Base-by-base conservation (phyloP, 2,888 invertebrate genomes). In the Ophraella communa region DNA sequence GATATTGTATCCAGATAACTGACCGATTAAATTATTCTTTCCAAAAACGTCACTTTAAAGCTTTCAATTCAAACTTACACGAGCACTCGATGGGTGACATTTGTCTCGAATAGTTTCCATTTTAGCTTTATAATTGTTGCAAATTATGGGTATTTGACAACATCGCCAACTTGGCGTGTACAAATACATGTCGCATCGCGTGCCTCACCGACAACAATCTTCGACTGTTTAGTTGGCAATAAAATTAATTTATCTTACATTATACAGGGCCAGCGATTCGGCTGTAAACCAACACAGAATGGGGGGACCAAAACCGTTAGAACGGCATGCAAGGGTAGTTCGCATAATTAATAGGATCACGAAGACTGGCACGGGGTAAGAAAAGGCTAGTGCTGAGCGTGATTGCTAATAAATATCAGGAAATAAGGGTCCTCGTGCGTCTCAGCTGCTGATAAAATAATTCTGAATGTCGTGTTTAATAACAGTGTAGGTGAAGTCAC, bases 201-300 rank as follows among this genome's bases (percentile, higher is more conserved):
- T 82, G 82, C 77, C 73, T 68, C 74, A 76, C 75, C 79, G 81
- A 80, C 81, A 81, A 81, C 81, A 80, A 81, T 81, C 81, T 81
- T 80, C 75, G 79, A 77, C 82, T 82, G 81, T 82, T 82, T 82
- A 82, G 82, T 79, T 79, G 79, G 81, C 80, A 81, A 82, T 82
- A 81, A 82, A 83, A 83, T 83, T 82, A 82, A 82, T 83, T 82
- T 82, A 82, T 82, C 82, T 81, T 79, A 71, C 75, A 74, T 74
- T 76, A 76, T 74, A 78, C 74, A 76, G 77, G 75, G 74, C 75
- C 72, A 77, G 77, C 78, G 77, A 80, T 78, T 78, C 71, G 79
- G 75, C 76, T 74, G 76, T 78, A 77, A 80, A 79, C 77, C 77
- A 78, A 79, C 77, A 78, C 77, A 77, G 75, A 72, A 73, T 67